Base-by-base conservation (phyloP, 2,888 invertebrate genomes). In the Oxycera nigricornis region DNA sequence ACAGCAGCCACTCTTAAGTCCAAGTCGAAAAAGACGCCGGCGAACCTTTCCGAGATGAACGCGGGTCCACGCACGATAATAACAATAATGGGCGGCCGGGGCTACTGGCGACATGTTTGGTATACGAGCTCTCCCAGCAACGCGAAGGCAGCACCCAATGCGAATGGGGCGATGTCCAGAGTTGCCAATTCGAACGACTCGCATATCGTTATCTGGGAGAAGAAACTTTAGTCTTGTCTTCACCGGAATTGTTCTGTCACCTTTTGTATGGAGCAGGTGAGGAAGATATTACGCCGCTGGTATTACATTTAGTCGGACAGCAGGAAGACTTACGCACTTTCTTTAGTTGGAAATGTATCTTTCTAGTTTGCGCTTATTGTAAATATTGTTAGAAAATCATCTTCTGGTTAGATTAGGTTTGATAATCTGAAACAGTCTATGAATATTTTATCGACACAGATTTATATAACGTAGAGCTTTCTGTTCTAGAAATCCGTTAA, bases 161-260 rank as follows among this genome's bases (percentile, higher is more conserved):
- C 74, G 3, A 65, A 55, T 22, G 77, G 77, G 6, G 85, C 86
- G 72, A 85, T 87, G 57, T 87, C 89, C 50, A 88, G 88, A 62
- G 92, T 92, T 76, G 91, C 91, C 61, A 94, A 94, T 83, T 91
- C 91, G 77, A 93, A 90, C 81, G 94, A 95, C 87, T 95, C 96
- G 17, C 94, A 95, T 86, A 91, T 96, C 81, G 92, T 95, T 77
- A 89, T 96, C 65, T 96, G 96, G 95, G 96, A 96, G 85, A 91
- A 92, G 86, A 93, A 93, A 82, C 89, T 91, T 88, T 91, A 89
- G 90, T 22, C 31, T 61, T 39, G 39, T 11, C 2, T 11, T 17
- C 41, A 35, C 20, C 14, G 17, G 24, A 22, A 55, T 22, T 46
- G 17, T 46, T 46, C 14, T 46, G 46, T 46, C 11, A 46, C 11